Conservation (phyloP, 1,140 invertebrate species). For the Dysdera silvatica region DNA sequence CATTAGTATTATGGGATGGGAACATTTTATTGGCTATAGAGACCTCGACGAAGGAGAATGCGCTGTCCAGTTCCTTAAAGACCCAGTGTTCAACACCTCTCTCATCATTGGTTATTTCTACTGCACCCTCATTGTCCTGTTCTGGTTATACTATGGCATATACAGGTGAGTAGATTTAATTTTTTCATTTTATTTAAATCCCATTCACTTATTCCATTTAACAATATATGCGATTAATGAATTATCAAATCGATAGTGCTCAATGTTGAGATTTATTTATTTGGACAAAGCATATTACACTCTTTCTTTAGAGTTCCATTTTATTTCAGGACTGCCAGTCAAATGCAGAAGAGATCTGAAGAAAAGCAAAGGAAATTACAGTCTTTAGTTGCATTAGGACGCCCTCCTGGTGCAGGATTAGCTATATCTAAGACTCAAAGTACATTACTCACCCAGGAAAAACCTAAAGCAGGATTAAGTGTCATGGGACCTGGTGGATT, state of each 20-base stretch:
- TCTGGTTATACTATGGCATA: constrained; percentile 92
- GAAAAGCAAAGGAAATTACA: constrained; percentile 90
- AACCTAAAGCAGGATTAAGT: constrained; percentile 9
- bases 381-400: constrained; percentile 79
- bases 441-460: constrained; percentile 18
- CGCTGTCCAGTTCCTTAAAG: constrained; percentile 94
- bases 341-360: constrained; percentile 96
- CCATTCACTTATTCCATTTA: too few relatives aligned
- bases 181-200: too few relatives aligned
- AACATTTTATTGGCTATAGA: constrained; percentile 87
- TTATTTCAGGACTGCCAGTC: constrained; percentile 70
- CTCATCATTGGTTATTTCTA: constrained; percentile 97
- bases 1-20: constrained; percentile 98
- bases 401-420: constrained; percentile 52
- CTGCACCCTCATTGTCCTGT: constrained; percentile 86
- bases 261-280: too few relatives aligned
- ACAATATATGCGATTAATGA: too few relatives aligned
- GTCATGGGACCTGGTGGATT: constrained; percentile 41
- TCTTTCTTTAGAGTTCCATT: too few relatives aligned
- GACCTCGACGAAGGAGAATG: constrained; percentile 82
- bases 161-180: constrained; percentile 53
- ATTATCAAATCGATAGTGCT: too few relatives aligned
- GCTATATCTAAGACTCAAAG: constrained; percentile 25
- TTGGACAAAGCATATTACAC: too few relatives aligned
- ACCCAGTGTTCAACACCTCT: constrained; percentile 95